phyloP scores from a whole-genome alignment of 2,888 invertebrate species.

The Eilema griseolum region DNA sequence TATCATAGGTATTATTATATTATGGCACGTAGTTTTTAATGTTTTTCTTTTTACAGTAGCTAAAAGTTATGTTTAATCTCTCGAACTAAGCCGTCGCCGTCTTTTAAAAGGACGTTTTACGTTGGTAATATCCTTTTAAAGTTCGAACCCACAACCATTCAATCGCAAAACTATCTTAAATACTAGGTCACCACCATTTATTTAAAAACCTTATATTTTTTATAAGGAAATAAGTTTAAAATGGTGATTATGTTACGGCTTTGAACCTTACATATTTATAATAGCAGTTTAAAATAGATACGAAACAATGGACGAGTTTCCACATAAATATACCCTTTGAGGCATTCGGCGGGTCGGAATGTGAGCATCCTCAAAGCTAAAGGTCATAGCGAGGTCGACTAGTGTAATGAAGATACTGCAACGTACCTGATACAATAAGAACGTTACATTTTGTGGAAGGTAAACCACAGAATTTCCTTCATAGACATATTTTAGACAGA shows the following conservation, averaged over 20 bases:
- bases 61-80: too few species aligned
- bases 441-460: conserved; percentile 71
- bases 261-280: conserved; percentile 30
- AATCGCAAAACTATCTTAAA: not conserved
- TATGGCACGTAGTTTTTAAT: too few species aligned
- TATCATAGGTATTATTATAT: too few species aligned
- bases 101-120: too few species aligned
- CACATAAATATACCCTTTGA: conserved; percentile 70
- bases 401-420: conserved; percentile 59
- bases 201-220: not conserved
- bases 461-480: conserved; percentile 56
- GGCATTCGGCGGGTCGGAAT: conserved; percentile 74
- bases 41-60: too few species aligned
- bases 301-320: conserved; percentile 66
- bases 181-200: not conserved
- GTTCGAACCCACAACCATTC: not conserved
- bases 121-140: not conserved
- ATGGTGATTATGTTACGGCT: conserved; percentile 1
- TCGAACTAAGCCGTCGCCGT: too few species aligned
- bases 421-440: conserved; percentile 61
- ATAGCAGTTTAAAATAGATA: conserved; percentile 45
- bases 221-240: not conserved
- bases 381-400: conserved; percentile 77
- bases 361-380: conserved; percentile 77
- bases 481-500: not conserved